Evolutionary conservation across 2,888 invertebrate species (phyloP).

Genomic region (Branchellion lobata): DNA sequence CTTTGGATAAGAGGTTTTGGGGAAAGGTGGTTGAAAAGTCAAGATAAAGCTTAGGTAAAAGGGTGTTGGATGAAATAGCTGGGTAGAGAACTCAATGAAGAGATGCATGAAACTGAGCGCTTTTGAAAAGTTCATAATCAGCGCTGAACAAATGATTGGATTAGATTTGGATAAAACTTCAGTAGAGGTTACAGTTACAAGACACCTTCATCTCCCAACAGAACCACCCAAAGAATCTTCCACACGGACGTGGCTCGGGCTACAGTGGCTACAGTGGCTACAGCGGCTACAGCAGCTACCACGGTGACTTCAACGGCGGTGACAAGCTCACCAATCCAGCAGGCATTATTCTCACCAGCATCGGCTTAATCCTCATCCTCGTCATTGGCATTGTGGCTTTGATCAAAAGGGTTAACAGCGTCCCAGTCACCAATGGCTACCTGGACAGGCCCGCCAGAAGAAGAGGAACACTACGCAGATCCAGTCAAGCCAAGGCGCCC

Average conservation of each 20-base stretch:
- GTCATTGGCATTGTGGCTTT: conserved; percentile 40
- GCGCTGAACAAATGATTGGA: too few species aligned
- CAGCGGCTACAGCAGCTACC: conserved; percentile 35
- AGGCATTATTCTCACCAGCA: conserved; percentile 41
- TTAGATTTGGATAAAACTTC: too few species aligned
- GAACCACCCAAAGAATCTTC: conserved; percentile 16
- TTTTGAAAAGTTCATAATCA: too few species aligned
- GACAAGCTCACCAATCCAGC: conserved; percentile 37
- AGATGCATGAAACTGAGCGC: too few species aligned
- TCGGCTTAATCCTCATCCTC: conserved; percentile 36
- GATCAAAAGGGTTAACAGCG: conserved; percentile 40
- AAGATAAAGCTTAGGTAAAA: too few species aligned
- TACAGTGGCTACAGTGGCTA: conserved; percentile 20
- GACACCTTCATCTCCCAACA: too few species aligned
- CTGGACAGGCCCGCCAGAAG: conserved; percentile 30
- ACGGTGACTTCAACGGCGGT: conserved; percentile 18
- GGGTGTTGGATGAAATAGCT: too few species aligned
- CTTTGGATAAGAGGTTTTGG: too few species aligned
- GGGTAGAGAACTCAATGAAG: too few species aligned
- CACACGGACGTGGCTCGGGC: background rate
- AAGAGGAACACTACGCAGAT: background rate
- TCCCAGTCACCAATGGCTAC: conserved; percentile 40
- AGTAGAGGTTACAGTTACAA: too few species aligned
- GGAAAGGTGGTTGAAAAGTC: too few species aligned
- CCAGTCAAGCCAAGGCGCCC: background rate